Percentiles rank a stretch among this genome's conserved stretches.
Conservation (phyloP, 2,888 invertebrate genomes). For the Crocallis elinguaria region DNA sequence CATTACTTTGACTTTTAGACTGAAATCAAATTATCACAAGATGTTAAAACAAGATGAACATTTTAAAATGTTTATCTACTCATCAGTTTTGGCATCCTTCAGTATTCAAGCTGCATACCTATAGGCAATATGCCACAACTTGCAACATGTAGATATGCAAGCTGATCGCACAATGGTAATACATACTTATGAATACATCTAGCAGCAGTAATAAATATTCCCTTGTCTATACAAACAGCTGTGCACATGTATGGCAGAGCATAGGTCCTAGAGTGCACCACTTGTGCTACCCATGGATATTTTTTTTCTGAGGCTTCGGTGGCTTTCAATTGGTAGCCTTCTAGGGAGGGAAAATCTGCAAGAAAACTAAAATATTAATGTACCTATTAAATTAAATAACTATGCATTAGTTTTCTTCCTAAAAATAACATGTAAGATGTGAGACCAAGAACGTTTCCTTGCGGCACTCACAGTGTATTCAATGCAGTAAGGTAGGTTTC, state of each 20-base stretch:
- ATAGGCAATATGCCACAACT: too few species aligned
- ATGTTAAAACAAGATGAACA: too few species aligned
- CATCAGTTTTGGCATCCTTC: too few species aligned
- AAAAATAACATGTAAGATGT: neutral
- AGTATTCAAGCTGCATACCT: too few species aligned
- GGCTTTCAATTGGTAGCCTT: slow-evolving; percentile 52
- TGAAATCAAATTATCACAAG: too few species aligned
- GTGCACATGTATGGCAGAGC: slow-evolving; percentile 58
- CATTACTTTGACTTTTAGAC: slow-evolving; percentile 58
- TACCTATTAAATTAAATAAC: too few species aligned
- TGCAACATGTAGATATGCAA: too few species aligned
- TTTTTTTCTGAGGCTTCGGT: slow-evolving; percentile 26
- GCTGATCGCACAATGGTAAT: too few species aligned
- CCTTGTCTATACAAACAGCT: slow-evolving; percentile 54
- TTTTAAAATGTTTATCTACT: too few species aligned
- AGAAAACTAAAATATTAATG: slow-evolving; percentile 20
- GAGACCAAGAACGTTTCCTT: neutral
- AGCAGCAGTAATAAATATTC: slow-evolving; percentile 65
- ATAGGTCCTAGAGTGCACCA: slow-evolving; percentile 53
- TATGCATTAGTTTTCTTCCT: neutral
- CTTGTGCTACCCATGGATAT: slow-evolving; percentile 64
- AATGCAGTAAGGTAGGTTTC: too few species aligned
- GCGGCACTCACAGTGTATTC: neutral
- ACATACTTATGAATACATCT: slow-evolving; percentile 58
- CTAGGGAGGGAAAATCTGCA: slow-evolving; percentile 55